A percentile compares a stretch with the other conserved stretches of the same genome.
Evolutionary conservation across 2,113 vertebrate genomes (phyloP).

Genomic region (Illadopsis cleaveri): DNA sequence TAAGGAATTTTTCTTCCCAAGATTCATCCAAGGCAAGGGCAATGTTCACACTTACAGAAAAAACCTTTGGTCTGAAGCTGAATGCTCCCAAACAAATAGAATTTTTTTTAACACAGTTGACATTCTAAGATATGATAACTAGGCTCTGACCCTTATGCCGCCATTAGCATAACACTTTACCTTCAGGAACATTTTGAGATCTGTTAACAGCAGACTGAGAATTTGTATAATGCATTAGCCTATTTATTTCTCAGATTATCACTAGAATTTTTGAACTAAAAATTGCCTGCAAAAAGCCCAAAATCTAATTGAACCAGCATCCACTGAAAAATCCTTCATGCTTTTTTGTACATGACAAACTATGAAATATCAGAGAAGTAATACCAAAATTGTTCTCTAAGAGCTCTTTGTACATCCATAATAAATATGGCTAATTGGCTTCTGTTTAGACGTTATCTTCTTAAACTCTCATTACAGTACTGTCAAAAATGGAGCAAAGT

Average conservation of each 20-base stretch:
- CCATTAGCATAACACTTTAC: not conserved
- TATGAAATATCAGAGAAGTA: not conserved
- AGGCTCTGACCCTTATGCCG: not conserved
- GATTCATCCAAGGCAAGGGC: not conserved
- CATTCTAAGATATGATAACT: not conserved
- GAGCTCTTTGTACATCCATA: not conserved
- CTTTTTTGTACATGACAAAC: not conserved
- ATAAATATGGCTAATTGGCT: not conserved
- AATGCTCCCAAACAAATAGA: not conserved
- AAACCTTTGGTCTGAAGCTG: not conserved
- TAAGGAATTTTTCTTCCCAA: not conserved
- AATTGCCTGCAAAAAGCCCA: not conserved
- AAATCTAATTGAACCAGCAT: not conserved
- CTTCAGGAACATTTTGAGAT: not conserved
- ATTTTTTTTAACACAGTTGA: not conserved
- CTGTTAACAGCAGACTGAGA: not conserved
- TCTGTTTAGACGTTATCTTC: not conserved
- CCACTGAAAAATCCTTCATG: not conserved
- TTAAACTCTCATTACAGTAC: not conserved
- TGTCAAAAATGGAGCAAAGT: not conserved
- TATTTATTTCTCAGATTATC: not conserved
- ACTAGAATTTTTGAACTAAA: not conserved
- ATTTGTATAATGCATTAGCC: not conserved
- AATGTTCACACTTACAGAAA: not conserved
- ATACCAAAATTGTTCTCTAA: not conserved